These are phyloP conservation scores for Agelaius tricolor DNA, from an alignment of 2,113 vertebrate genomes.

Conservation along the genomic window DNA sequence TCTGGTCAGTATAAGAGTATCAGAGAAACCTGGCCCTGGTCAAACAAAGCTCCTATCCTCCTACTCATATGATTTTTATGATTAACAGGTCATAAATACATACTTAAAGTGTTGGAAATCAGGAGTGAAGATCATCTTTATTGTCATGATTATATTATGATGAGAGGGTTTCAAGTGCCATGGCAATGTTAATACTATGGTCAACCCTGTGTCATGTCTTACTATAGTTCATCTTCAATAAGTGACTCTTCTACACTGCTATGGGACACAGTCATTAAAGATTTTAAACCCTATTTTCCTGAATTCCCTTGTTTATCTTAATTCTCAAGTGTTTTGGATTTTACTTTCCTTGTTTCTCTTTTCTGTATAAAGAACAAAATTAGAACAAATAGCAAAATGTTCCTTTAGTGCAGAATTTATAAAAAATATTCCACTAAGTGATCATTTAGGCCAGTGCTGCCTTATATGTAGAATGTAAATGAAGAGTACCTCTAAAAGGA, in stretches of 20 bases:
- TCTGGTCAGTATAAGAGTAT: background rate
- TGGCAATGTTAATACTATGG: no score
- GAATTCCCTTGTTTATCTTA: background rate
- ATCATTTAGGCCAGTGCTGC: background rate
- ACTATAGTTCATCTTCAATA: background rate
- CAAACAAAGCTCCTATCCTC: background rate
- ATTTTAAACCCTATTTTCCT: background rate
- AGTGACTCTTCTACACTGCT: background rate
- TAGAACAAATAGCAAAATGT: background rate
- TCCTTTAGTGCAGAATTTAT: background rate
- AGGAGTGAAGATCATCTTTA: background rate
- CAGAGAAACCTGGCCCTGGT: background rate
- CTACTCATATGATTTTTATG: background rate
- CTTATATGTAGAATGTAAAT: background rate
- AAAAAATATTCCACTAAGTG: background rate
- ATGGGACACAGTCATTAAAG: background rate
- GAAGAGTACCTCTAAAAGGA: background rate
- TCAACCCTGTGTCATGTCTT: background rate
- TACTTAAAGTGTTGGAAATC: background rate
- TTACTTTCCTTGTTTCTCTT: background rate
- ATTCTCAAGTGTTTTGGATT: background rate
- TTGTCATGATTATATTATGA: background rate
- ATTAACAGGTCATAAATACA: background rate
- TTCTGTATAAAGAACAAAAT: background rate
- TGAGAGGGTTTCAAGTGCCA: background rate